Evolutionary conservation across 2,797 vertebrate genomes (phyloP), one percentile per base, ranked within the genome.

Genomic region (Anabacerthia variegaticeps): DNA sequence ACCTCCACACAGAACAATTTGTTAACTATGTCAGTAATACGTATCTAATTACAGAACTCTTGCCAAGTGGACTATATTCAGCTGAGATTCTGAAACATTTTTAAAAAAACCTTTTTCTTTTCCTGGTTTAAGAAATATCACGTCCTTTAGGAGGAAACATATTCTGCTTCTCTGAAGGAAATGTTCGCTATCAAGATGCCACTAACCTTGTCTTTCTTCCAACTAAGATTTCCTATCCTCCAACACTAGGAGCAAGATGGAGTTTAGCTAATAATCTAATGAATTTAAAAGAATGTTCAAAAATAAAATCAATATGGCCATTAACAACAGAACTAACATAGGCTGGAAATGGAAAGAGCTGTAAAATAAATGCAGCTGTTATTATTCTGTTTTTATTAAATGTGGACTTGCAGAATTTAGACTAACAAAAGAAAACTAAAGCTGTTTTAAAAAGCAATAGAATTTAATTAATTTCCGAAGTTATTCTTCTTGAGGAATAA

Each of bases 401-500:
- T 56, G 55, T 74, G 32, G 67, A 92, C 58, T 91, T 67, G 55
- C 52, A 94, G 61, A 85, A 89, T 94, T 77, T 80, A 89, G 69
- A 85, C 55, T 81, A 90, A 67, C 34, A 85, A 88, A 81, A 94
- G 55, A 86, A 67, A 82, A 48, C 54, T 91, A 82, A 76, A 91
- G 73, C 62, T 51, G 59, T 87, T 93, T 86, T 41, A 67, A 94
- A 91, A 88, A 93, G 82, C 91, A 92, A 94, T 2, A 92, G 74
- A 87, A 76, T 65, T 62, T 41, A 82, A 81, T 82, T 82, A 72
- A 84, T 85, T 89, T 86, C 87, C 69, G 77, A 93, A 91, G 84
- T 95, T 90, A 94, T 22, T 94, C 80, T 90, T 89, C 93, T 88
- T 80, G 93, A 95, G 93, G 91, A 96, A 96, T 67, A 94, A 96